Evolutionary conservation across 2,888 invertebrate species (phyloP).

Genomic region (Pheosia gnoma): DNA sequence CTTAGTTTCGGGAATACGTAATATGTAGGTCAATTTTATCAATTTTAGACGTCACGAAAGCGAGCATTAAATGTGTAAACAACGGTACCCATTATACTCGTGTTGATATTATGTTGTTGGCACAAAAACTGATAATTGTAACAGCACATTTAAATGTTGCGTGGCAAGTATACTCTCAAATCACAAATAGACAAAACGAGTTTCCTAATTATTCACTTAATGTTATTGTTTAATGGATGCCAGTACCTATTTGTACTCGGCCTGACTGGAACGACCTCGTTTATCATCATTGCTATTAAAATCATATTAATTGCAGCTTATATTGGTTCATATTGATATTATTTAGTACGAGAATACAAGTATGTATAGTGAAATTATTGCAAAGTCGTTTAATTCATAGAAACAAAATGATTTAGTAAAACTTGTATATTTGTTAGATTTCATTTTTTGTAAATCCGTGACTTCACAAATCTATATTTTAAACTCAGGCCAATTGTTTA

Average conservation of each 20-base stretch:
- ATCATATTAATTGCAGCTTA: constrained; percentile 25
- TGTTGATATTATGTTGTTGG: background rate
- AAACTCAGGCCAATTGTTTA: background rate
- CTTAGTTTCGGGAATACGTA: constrained; percentile 14
- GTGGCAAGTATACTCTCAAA: constrained; percentile 8
- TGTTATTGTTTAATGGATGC: constrained; percentile 17
- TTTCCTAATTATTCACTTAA: constrained; percentile 21
- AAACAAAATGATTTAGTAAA: background rate
- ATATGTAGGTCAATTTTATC: constrained; percentile 31
- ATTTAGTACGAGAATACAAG: background rate
- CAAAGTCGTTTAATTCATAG: background rate
- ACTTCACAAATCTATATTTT: background rate
- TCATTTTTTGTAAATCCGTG: background rate
- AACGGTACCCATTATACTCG: background rate
- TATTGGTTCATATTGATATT: constrained; percentile 13
- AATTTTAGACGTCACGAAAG: constrained; percentile 16
- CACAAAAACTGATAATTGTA: background rate
- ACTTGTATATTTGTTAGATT: background rate
- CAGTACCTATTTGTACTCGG: constrained; percentile 18
- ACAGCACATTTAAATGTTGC: constrained; percentile 4
- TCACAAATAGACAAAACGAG: constrained; percentile 16
- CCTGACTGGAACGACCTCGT: constrained; percentile 26
- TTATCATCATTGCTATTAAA: constrained; percentile 37
- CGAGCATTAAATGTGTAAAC: background rate
- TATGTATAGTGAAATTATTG: constrained; percentile 9